phyloP scores from a whole-genome alignment of 2,888 invertebrate genomes.

The Anaspis maculata region DNA sequence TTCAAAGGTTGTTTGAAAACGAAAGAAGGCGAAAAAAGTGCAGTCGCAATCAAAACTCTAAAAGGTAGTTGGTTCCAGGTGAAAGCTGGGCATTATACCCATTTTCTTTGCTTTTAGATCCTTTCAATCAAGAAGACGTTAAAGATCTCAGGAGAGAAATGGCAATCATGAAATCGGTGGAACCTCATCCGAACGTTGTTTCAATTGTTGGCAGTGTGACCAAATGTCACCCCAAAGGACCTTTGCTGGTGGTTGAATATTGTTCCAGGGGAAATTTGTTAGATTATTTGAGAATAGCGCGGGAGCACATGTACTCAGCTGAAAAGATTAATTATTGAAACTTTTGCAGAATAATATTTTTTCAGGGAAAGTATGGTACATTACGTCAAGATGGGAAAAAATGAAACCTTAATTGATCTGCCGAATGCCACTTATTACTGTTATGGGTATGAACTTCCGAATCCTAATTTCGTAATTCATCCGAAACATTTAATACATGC shows the following conservation, averaged over 20 bases:
- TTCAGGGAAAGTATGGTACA: too few species aligned
- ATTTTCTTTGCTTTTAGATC: too few species aligned
- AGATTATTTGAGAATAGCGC: slow-evolving; percentile 31
- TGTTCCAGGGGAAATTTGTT: slow-evolving; percentile 75
- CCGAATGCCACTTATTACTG: slow-evolving; percentile 57
- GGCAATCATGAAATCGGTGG: slow-evolving; percentile 78
- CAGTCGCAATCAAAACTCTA: slow-evolving; percentile 79
- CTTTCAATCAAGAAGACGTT: slow-evolving; percentile 60
- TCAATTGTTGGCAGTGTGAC: slow-evolving; percentile 76
- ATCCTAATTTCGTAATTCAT: too few species aligned
- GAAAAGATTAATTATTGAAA: slow-evolving; percentile 29
- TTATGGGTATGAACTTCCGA: slow-evolving; percentile 32
- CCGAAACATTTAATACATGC: slow-evolving; percentile 70
- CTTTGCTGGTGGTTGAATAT: slow-evolving; percentile 73
- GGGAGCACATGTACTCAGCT: slow-evolving; percentile 30
- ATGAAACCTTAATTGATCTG: slow-evolving; percentile 29
- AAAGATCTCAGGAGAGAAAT: slow-evolving; percentile 76
- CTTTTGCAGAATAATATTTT: too few species aligned
- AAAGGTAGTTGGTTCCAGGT: too few species aligned
- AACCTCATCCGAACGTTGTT: slow-evolving; percentile 74
- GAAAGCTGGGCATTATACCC: too few species aligned
- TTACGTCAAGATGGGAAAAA: background rate
- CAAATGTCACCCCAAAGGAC: slow-evolving; percentile 34
- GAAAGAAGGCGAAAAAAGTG: slow-evolving; percentile 33
- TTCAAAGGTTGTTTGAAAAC: slow-evolving; percentile 55